Evolutionary conservation across 30 jellyfish, hydroid and myxozoan species (phyloP).

Genomic region (Mastigias papua): DNA sequence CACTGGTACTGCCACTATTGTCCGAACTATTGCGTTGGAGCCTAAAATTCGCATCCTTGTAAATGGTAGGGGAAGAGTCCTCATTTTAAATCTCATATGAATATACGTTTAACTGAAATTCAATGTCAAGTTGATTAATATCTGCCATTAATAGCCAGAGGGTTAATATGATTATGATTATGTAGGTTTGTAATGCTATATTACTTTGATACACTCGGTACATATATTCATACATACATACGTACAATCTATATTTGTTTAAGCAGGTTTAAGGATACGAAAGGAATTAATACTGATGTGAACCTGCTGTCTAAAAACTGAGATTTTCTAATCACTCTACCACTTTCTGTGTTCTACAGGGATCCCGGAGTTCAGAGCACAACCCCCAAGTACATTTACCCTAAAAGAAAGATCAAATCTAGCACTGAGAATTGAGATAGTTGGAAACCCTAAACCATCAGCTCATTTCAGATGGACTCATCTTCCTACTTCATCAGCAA

Average conservation of each 20-base stretch:
- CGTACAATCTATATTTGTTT: too few relatives aligned
- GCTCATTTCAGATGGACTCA: conserved; percentile 31
- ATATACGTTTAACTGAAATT: too few relatives aligned
- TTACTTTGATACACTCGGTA: too few relatives aligned
- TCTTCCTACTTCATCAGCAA: not conserved
- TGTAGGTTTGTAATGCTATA: too few relatives aligned
- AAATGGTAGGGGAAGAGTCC: too few relatives aligned
- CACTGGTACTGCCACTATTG: not conserved
- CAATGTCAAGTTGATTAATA: too few relatives aligned
- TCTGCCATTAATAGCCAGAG: too few relatives aligned
- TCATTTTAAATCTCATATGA: too few relatives aligned
- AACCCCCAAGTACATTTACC: not conserved
- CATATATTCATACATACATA: too few relatives aligned
- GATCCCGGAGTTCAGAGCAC: not conserved
- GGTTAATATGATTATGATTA: too few relatives aligned
- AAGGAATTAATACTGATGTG: not conserved
- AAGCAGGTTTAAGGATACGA: too few relatives aligned
- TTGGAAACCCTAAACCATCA: conserved; percentile 30
- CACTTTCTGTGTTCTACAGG: not conserved
- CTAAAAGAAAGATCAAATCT: conserved; percentile 12
- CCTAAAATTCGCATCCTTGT: conserved; percentile 5
- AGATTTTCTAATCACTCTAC: not conserved
- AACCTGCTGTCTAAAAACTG: not conserved
- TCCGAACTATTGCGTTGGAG: not conserved
- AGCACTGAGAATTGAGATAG: conserved; percentile 14